Evolutionary conservation across 2,888 invertebrate species (phyloP).

Genomic region (Erannis defoliaria): DNA sequence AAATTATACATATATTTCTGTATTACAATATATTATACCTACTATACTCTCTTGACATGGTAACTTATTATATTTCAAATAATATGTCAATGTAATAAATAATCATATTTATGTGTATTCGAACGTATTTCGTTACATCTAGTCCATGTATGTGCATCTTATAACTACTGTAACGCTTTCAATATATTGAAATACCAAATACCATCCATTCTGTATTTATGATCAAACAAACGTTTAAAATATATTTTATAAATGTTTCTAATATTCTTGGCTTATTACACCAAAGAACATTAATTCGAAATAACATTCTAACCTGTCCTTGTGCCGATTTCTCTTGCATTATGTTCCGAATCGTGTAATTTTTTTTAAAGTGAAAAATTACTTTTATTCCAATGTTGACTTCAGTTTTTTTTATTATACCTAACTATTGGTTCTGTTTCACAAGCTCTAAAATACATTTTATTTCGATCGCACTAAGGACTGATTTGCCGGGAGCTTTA

Average conservation of each 20-base stretch:
- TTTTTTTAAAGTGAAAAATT: background rate
- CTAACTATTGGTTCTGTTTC: conserved; percentile 5
- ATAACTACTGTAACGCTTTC: conserved; percentile 19
- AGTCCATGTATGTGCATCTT: conserved; percentile 32
- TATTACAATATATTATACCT: conserved; percentile 2
- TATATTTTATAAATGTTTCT: conserved; percentile 4
- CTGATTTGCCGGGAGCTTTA: too few relatives aligned
- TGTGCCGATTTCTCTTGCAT: background rate
- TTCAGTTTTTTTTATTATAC: background rate
- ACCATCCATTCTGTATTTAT: conserved; percentile 32
- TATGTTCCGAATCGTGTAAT: background rate
- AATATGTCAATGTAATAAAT: conserved; percentile 4
- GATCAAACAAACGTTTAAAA: conserved; percentile 40
- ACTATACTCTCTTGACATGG: background rate
- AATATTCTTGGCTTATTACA: conserved; percentile 7
- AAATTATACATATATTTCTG: conserved; percentile 15
- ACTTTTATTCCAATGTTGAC: background rate
- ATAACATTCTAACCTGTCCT: background rate
- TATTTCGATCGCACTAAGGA: background rate
- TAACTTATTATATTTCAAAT: conserved; percentile 10
- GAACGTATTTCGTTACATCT: conserved; percentile 35
- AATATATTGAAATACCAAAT: conserved; percentile 27
- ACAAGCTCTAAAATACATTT: background rate
- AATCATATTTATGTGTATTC: conserved; percentile 2
- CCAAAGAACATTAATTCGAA: conserved; percentile 22